Percentiles rank a stretch among this genome's conserved stretches.
phyloP scores from a whole-genome alignment of 2,797 vertebrate genomes.

The Halcyon leucocephala region DNA sequence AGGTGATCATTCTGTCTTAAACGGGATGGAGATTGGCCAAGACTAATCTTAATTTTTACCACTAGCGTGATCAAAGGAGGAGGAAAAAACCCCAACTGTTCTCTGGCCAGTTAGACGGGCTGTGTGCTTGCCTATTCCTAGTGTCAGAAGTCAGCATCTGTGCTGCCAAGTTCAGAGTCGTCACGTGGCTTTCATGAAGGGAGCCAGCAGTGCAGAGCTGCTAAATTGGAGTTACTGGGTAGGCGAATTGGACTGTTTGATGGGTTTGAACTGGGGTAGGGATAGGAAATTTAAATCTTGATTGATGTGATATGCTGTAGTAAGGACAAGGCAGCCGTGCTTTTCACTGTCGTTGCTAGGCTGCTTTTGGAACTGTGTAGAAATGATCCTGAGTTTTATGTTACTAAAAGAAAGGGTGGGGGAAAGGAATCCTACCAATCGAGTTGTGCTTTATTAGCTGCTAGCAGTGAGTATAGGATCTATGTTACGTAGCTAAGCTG shows the following conservation, averaged over 20 bases:
- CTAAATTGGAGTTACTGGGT: not conserved
- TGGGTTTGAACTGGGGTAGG: not conserved
- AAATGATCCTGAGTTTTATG: not conserved
- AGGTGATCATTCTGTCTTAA: not conserved
- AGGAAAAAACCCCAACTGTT: not conserved
- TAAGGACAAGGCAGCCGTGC: not conserved
- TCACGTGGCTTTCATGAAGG: not conserved
- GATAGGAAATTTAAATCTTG: not conserved
- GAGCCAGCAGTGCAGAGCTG: not conserved
- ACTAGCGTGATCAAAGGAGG: not conserved
- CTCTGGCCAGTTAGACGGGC: not conserved
- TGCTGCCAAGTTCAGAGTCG: not conserved
- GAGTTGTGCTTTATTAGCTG: constrained; percentile 42
- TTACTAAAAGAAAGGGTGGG: not conserved
- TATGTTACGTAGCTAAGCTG: not conserved
- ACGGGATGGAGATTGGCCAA: not conserved
- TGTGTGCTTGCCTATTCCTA: not conserved
- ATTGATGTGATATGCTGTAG: not conserved
- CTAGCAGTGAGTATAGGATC: not conserved
- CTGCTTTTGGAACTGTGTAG: not conserved
- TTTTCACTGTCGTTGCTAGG: not conserved
- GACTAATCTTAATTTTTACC: constrained; percentile 1
- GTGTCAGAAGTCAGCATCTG: not conserved
- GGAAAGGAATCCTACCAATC: not conserved
- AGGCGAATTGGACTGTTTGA: not conserved